Conservation (phyloP, 2,888 invertebrate species). For the Selenia dentaria region DNA sequence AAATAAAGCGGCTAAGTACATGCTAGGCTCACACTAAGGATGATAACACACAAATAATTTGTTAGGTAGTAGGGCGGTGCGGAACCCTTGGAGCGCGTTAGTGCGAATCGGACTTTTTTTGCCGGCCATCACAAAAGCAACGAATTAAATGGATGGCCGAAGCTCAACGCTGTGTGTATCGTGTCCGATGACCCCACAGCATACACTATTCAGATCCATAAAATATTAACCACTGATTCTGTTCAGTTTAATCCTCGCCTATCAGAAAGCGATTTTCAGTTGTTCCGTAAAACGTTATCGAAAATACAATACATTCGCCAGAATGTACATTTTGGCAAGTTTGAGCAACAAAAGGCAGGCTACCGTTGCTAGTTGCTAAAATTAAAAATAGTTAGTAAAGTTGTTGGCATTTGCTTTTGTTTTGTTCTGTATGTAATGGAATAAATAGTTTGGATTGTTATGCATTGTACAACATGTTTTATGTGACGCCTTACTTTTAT, state of each 20-base stretch:
- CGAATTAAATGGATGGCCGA: slow-evolving; percentile 2
- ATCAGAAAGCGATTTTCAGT: slow-evolving; percentile 19
- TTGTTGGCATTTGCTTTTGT: background rate
- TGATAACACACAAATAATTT: too few species aligned
- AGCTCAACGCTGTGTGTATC: slow-evolving; percentile 14
- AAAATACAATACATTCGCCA: slow-evolving; percentile 1
- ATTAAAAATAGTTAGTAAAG: background rate
- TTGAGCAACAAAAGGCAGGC: too few species aligned
- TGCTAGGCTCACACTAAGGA: too few species aligned
- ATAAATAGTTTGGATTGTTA: too few species aligned
- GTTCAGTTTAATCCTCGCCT: too few species aligned
- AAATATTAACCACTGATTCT: slow-evolving; percentile 42
- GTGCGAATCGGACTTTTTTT: too few species aligned
- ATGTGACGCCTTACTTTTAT: too few species aligned
- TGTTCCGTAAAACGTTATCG: slow-evolving; percentile 12
- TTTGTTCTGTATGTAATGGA: too few species aligned
- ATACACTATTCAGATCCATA: slow-evolving; percentile 47
- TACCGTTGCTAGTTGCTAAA: background rate
- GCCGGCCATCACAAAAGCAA: background rate
- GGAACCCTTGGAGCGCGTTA: too few species aligned
- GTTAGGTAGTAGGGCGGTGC: too few species aligned
- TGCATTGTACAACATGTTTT: too few species aligned
- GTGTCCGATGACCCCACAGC: slow-evolving; percentile 30
- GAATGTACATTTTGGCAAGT: background rate
- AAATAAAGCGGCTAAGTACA: too few species aligned